phyloP scores from a whole-genome alignment of 1,140 invertebrate genomes.

The Diabrotica undecimpunctata region DNA sequence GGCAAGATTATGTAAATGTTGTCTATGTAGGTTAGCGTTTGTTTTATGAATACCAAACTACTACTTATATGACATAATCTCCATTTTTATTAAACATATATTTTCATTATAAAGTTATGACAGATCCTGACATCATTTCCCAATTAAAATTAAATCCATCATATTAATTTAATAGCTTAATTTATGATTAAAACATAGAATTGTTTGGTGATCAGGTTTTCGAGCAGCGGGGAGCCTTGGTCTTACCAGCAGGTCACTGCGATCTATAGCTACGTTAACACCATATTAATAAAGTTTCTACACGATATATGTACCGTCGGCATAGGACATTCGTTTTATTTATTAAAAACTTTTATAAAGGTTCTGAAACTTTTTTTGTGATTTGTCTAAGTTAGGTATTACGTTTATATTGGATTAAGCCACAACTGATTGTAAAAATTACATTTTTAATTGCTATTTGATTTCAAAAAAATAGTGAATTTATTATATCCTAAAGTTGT shows the following conservation, averaged over 20 bases:
- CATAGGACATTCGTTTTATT: neutral
- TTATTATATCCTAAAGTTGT: no score
- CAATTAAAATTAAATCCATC: neutral
- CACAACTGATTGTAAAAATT: no score
- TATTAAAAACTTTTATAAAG: neutral
- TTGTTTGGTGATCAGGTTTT: conserved; percentile 5
- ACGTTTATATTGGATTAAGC: no score
- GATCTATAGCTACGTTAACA: neutral
- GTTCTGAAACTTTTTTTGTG: no score
- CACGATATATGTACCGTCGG: neutral
- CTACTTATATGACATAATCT: no score
- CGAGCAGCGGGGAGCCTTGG: neutral
- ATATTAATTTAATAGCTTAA: conserved; percentile 1
- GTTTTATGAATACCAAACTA: no score
- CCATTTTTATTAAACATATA: neutral
- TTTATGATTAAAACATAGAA: conserved; percentile 13
- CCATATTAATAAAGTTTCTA: conserved; percentile 3
- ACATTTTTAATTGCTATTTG: no score
- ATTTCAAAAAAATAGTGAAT: no score
- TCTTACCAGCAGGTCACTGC: neutral
- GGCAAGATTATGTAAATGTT: no score
- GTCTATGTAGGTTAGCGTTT: no score
- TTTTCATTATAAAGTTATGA: neutral
- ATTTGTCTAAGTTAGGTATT: no score
- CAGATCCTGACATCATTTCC: neutral